A percentile compares a stretch with the other conserved stretches of the same genome.
Conservation (phyloP, 2,797 vertebrate species). For the Typhlichthys subterraneus region DNA sequence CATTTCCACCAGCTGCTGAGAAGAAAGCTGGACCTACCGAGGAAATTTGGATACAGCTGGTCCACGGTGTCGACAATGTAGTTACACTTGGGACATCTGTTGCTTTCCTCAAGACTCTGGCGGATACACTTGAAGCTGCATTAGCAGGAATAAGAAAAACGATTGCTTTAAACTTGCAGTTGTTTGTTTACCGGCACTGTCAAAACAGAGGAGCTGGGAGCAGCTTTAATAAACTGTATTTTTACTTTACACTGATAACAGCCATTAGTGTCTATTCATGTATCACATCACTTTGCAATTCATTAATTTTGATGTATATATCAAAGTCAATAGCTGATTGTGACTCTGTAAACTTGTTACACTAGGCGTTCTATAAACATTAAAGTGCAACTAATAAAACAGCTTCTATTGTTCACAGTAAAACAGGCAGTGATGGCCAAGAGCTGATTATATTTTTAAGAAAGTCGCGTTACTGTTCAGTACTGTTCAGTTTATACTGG, state of each 20-base stretch:
- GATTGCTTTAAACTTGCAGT: no score
- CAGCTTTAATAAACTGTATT: no score
- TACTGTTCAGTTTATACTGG: no score
- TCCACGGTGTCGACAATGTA: slow-evolving; percentile 98
- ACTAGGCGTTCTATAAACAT: not conserved
- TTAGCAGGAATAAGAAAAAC: slow-evolving; percentile 2
- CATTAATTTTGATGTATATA: not conserved
- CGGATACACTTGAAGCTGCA: slow-evolving; percentile 96
- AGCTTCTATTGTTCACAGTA: no score
- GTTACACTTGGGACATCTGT: slow-evolving; percentile 98
- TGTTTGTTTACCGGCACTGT: no score
- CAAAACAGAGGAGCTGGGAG: no score
- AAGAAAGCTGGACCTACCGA: slow-evolving; percentile 80
- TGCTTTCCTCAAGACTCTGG: slow-evolving; percentile 97
- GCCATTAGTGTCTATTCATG: not conserved
- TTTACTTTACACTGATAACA: no score
- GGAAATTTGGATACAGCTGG: slow-evolving; percentile 98
- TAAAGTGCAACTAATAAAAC: not conserved
- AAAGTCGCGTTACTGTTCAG: not conserved
- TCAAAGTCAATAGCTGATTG: not conserved
- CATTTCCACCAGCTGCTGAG: not conserved
- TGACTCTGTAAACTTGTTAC: not conserved
- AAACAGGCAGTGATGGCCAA: no score
- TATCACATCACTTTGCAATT: not conserved
- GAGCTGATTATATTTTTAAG: no score